These are phyloP conservation scores for Bungarus multicinctus DNA, from an alignment of 2,113 vertebrate genomes.

Conservation along the genomic window DNA sequence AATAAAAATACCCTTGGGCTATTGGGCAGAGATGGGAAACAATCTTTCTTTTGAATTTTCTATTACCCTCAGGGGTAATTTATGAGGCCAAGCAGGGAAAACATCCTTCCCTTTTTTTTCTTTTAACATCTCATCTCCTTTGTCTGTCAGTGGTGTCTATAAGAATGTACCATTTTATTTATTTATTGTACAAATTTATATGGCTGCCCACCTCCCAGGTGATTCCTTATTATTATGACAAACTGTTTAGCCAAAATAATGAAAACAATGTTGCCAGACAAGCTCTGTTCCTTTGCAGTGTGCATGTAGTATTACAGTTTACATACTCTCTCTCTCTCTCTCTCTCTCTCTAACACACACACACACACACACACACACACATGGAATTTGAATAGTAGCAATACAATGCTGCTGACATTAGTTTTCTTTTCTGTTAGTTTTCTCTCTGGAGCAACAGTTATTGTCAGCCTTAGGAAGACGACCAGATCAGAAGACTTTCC, in stretches of 20 bases:
- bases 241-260: background rate
- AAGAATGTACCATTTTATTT: background rate
- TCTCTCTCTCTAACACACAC: too few relatives aligned
- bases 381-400: background rate
- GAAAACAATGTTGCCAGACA: background rate
- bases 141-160: background rate
- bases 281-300: background rate
- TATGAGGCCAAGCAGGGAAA: background rate
- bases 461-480: background rate
- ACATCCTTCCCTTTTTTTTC: background rate
- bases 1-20: background rate
- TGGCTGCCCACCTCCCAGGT: background rate
- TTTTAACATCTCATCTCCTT: background rate
- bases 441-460: background rate
- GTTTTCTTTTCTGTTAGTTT: background rate
- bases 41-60: background rate
- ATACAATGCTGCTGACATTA: background rate
- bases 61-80: background rate
- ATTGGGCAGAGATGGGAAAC: background rate
- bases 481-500: background rate
- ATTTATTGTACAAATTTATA: background rate
- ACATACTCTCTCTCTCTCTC: too few relatives aligned
- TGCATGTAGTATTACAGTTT: background rate
- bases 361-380: too few relatives aligned
- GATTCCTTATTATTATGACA: background rate